Conservation (phyloP, 2,113 vertebrate genomes). For the Polyodon spathula region DNA sequence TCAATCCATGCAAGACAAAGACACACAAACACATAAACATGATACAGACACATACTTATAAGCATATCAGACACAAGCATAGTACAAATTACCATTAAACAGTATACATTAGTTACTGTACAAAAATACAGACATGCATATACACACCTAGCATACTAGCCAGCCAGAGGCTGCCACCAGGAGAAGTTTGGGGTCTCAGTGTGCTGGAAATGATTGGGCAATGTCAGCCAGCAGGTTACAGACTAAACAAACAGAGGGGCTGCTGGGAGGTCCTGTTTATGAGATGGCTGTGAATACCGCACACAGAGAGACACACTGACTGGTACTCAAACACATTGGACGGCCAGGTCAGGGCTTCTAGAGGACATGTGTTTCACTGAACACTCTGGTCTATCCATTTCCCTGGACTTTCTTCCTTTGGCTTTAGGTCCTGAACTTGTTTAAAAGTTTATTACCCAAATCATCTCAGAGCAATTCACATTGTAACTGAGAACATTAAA, state of each 20-base stretch:
- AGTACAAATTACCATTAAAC: no score
- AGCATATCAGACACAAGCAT: no score
- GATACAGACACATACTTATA: no score
- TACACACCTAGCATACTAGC: background rate
- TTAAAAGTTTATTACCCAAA: no score
- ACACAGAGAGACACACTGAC: background rate
- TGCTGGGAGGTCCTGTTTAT: slow-evolving; percentile 15
- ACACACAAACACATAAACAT: no score
- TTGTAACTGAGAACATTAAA: no score
- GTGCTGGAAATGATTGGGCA: slow-evolving; percentile 5
- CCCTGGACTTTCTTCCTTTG: no score
- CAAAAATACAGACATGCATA: no score
- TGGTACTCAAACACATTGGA: background rate
- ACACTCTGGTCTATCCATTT: background rate
- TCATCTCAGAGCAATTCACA: no score
- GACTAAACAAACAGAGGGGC: slow-evolving; percentile 13
- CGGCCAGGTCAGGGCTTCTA: background rate
- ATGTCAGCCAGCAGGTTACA: background rate
- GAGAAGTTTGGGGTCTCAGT: background rate
- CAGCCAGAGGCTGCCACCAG: background rate
- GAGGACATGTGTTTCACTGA: background rate
- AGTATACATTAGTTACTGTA: no score
- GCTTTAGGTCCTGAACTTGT: no score
- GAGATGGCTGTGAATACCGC: background rate
- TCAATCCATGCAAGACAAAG: no score